phyloP scores from a whole-genome alignment of 1,140 invertebrate species.

The Drosophila athabasca region DNA sequence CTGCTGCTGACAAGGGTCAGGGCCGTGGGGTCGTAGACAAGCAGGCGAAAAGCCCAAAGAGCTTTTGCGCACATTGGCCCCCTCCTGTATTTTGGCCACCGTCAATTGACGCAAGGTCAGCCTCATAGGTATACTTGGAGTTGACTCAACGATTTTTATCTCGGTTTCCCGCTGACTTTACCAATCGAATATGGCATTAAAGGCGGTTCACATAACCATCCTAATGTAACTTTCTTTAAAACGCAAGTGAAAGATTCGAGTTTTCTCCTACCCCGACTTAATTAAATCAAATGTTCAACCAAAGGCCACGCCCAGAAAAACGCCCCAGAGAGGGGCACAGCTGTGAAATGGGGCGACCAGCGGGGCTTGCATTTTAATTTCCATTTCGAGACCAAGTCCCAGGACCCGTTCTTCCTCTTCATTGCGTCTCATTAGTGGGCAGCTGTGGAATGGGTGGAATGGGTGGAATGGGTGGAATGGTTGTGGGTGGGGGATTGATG shows the following conservation, averaged over 20 bases:
- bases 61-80: constrained; percentile 18
- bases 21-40: constrained; percentile 29
- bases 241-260: constrained; percentile 1
- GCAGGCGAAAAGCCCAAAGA: constrained; percentile 41
- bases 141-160: background rate
- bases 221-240: background rate
- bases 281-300: constrained; percentile 64
- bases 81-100: constrained; percentile 39
- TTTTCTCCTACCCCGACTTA: constrained; percentile 35
- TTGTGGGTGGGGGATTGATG: background rate
- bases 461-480: background rate
- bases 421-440: constrained; percentile 66
- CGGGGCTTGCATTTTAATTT: constrained; percentile 64
- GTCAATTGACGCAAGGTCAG: constrained; percentile 46
- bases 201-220: background rate
- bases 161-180: background rate
- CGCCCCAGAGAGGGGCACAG: constrained; percentile 33
- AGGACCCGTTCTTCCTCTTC: constrained; percentile 34
- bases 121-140: constrained; percentile 20
- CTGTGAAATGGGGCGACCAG: background rate
- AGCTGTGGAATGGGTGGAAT: background rate
- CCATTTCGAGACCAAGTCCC: constrained; percentile 57
- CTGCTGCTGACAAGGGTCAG: constrained; percentile 31
- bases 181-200: constrained; percentile 14
- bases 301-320: constrained; percentile 26